Percentiles rank a stretch among this genome's conserved stretches.
Conservation (phyloP, 1,140 invertebrate species). For the Phthorimaea operculella region DNA sequence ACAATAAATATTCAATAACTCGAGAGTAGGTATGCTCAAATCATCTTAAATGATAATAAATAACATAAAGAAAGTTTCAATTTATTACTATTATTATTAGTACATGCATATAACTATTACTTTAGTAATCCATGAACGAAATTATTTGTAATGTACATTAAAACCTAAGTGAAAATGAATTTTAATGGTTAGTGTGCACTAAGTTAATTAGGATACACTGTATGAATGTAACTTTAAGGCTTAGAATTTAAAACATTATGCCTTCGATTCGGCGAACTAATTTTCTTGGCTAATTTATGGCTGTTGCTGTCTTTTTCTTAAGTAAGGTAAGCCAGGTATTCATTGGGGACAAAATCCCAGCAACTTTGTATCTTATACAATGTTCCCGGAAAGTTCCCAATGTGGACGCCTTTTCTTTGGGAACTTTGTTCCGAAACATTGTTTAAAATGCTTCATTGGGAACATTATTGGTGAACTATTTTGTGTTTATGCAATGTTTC, state of each 20-base stretch:
- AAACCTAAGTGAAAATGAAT: constrained; percentile 37
- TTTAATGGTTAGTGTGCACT: constrained; percentile 42
- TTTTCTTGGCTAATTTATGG: no score
- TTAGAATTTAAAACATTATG: constrained; percentile 16
- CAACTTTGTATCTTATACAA: no score
- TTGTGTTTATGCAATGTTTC: no score
- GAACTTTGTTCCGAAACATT: no score
- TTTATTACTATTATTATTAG: constrained; percentile 21
- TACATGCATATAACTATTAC: constrained; percentile 27
- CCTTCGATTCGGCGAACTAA: not conserved
- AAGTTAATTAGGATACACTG: constrained; percentile 35
- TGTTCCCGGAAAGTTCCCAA: no score
- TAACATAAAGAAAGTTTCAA: constrained; percentile 17
- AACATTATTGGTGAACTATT: no score
- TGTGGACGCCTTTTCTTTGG: no score
- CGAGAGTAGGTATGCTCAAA: constrained; percentile 31
- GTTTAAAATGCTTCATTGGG: no score
- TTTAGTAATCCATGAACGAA: constrained; percentile 38
- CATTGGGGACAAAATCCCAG: no score
- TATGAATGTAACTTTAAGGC: constrained; percentile 26
- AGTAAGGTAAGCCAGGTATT: no score
- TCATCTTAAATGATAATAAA: constrained; percentile 21
- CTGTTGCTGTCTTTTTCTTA: no score
- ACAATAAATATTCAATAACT: constrained; percentile 11
- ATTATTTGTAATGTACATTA: constrained; percentile 40